phyloP scores from a whole-genome alignment of 2,888 invertebrate genomes.

The Minunthozetes semirufus region DNA sequence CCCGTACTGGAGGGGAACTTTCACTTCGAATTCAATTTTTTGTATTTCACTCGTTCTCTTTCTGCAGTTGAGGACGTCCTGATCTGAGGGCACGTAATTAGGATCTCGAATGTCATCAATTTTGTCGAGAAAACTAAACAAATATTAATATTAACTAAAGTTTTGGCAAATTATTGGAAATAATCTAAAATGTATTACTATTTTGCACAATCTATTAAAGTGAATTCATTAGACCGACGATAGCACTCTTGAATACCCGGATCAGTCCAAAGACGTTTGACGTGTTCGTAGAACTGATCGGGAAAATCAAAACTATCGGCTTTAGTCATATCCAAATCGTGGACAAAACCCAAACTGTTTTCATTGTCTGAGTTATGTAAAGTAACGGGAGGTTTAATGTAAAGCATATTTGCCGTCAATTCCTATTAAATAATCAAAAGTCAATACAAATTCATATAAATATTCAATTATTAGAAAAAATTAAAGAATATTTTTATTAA shows the following conservation, averaged over 20 bases:
- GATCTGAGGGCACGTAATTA: conserved; percentile 63
- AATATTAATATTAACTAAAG: conserved; percentile 8
- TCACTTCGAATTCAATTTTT: conserved; percentile 65
- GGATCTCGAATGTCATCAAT: conserved; percentile 59
- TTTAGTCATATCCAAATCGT: conserved; percentile 41
- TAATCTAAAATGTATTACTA: conserved; percentile 58
- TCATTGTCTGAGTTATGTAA: conserved; percentile 51
- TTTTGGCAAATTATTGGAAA: background rate
- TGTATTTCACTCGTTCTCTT: conserved; percentile 66
- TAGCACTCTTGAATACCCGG: conserved; percentile 63
- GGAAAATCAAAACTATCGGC: conserved; percentile 39
- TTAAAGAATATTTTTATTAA: no score
- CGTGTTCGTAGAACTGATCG: conserved; percentile 66
- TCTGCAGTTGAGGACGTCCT: conserved; percentile 67
- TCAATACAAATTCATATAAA: no score
- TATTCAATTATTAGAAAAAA: no score
- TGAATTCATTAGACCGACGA: conserved; percentile 65
- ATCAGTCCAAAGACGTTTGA: conserved; percentile 63
- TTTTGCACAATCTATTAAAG: conserved; percentile 71
- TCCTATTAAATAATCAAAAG: conserved; percentile 42
- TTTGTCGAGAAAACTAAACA: conserved; percentile 64
- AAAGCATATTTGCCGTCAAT: conserved; percentile 47
- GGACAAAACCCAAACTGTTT: conserved; percentile 49
- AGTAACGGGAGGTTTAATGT: conserved; percentile 45
- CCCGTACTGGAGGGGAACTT: conserved; percentile 63